Base-by-base conservation (phyloP, 1,140 invertebrate genomes). In the Calliopsis andreniformis region DNA sequence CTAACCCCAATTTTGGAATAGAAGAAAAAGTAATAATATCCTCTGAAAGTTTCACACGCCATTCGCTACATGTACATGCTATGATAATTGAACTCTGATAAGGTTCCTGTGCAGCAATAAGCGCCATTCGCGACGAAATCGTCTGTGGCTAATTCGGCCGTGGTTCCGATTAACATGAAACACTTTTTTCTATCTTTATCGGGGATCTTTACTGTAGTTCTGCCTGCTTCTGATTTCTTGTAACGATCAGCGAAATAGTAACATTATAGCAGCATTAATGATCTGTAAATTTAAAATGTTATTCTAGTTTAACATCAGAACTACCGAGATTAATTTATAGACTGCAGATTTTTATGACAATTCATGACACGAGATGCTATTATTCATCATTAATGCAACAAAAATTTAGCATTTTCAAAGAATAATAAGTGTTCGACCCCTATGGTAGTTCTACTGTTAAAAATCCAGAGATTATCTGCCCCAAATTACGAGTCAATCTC, bases 171-270 rank as follows among this genome's bases (percentile, higher is more conserved):
- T 61, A 69, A 61, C 73, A 61, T 43, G 71, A 76, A 68, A 67
- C 72, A 58, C 42, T 68, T 58, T 75, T 63, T 73, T 55, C 18
- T n/a, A n/a, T n/a, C n/a, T n/a, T 25, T 68, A 76, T 76, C 72
- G 0, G 14, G 0, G 18, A 75, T 75, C 63, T 75, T 23, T 14
- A 51, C 12, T 18, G 14, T 16, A 20, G 8, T 55, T 68, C n/a
- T 35, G 51, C 23, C 25, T 25, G 55, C 1, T 6, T 56, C 45
- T 55, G 66, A 70, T 76, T 53, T 70, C 28, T 43, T 42, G 12
- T n/a, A 25, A 61, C 30, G 45, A 70, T 61, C 63, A 39, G 6
- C 4, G 2, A 8, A 35, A n/a, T n/a, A n/a, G n/a, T n/a, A n/a
- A n/a, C n/a, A n/a, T n/a, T n/a, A n/a, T n/a, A n/a, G n/a, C n/a